phyloP scores from a whole-genome alignment of 2,797 vertebrate species.

The Sebastes iracundus region DNA sequence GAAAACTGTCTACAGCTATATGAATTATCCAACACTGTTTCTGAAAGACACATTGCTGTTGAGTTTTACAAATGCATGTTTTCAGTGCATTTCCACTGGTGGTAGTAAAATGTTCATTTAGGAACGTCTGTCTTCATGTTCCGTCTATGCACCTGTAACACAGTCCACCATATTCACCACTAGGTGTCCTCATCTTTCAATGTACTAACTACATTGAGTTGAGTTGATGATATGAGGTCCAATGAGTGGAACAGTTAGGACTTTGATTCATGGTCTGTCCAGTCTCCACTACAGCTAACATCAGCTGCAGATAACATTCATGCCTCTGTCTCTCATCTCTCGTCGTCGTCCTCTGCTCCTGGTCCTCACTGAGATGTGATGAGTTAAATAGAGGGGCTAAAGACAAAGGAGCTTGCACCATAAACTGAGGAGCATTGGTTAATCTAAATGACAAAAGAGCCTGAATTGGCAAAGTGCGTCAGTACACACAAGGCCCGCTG shows the following conservation, averaged over 20 bases:
- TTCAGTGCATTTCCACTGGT: neutral
- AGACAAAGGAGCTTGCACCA: constrained; percentile 67
- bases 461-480: constrained; percentile 68
- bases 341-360: constrained; percentile 17
- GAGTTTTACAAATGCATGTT: neutral
- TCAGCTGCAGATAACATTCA: neutral
- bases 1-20: neutral
- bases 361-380: constrained; percentile 26
- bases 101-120: neutral
- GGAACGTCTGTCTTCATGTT: neutral
- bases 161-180: constrained; percentile 56
- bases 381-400: constrained; percentile 54
- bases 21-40: neutral
- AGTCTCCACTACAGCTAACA: neutral
- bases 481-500: constrained; percentile 61
- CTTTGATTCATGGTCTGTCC: constrained; percentile 5
- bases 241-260: constrained; percentile 6
- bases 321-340: constrained; percentile 1
- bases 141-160: neutral
- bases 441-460: constrained; percentile 85
- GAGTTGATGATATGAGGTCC: constrained; percentile 11
- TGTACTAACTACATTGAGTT: neutral
- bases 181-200: constrained; percentile 72
- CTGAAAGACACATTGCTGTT: neutral
- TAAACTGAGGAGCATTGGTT: constrained; percentile 65